These are phyloP conservation scores for Cryptotis parvus DNA, from an alignment of 2,113 vertebrate genomes.

Conservation along the genomic window DNA sequence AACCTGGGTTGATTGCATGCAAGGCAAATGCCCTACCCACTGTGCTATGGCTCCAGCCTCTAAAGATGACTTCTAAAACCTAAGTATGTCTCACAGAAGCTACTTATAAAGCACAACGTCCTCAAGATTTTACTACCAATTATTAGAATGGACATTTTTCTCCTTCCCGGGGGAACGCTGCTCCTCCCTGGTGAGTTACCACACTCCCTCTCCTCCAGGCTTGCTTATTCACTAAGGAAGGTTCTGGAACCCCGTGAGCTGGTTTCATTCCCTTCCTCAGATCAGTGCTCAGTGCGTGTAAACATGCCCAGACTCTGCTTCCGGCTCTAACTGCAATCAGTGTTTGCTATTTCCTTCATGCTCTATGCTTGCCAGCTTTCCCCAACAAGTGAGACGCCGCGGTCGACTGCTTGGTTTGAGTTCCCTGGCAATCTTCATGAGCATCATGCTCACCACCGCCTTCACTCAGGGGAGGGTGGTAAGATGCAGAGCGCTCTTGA, in stretches of 20 bases:
- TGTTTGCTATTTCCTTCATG: not conserved
- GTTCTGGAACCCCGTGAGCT: not conserved
- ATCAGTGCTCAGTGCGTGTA: not conserved
- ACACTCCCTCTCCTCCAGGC: not conserved
- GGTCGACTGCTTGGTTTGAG: not conserved
- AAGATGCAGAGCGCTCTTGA: not conserved
- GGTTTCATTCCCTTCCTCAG: not conserved
- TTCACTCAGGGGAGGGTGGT: not conserved
- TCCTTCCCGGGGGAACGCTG: not conserved
- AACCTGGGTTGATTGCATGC: too few relatives aligned
- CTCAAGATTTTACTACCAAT: constrained; percentile 15
- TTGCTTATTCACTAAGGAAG: not conserved
- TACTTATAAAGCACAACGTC: not conserved
- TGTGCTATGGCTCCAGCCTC: too few relatives aligned
- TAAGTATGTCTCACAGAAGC: constrained; percentile 11
- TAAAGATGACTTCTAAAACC: too few relatives aligned
- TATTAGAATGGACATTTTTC: not conserved
- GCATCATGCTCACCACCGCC: not conserved
- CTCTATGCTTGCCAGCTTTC: not conserved
- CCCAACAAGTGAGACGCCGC: not conserved
- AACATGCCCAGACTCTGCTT: not conserved
- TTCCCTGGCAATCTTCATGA: constrained; percentile 19
- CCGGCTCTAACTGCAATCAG: not conserved
- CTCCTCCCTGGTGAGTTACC: not conserved
- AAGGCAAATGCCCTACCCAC: too few relatives aligned